Percentiles rank a stretch among this genome's conserved stretches.
Conservation (phyloP, 2,797 vertebrate genomes). For the Apodemus agrarius region DNA sequence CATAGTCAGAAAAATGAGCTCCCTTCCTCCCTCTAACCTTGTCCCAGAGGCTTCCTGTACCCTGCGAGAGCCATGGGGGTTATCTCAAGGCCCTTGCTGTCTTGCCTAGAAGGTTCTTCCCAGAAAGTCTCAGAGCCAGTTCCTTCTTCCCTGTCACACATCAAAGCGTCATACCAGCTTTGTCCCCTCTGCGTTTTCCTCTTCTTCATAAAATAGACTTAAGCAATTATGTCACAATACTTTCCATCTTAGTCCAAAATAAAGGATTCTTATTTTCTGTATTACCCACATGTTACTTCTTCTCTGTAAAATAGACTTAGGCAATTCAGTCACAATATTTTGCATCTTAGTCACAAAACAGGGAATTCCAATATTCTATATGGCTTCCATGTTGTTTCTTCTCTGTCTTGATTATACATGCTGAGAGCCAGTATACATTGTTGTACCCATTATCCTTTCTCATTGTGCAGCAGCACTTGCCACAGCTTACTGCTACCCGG, state of each 20-base stretch:
- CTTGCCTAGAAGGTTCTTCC: not conserved
- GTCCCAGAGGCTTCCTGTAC: not conserved
- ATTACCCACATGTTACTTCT: not conserved
- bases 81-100: not conserved
- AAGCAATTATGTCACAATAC: not conserved
- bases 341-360: not conserved
- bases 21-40: not conserved
- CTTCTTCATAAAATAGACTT: not conserved
- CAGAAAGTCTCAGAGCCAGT: not conserved
- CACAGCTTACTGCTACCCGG: not conserved
- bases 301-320: not conserved
- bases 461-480: not conserved
- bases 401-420: not conserved
- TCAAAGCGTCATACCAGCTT: not conserved
- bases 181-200: not conserved
- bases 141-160: not conserved
- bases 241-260: not conserved
- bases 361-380: constrained; percentile 8
- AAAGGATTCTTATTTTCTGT: not conserved
- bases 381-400: not conserved
- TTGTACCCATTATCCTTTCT: not conserved
- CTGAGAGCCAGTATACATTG: too few relatives aligned
- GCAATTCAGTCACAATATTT: not conserved
- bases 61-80: not conserved
- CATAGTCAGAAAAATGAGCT: not conserved